phyloP scores from a whole-genome alignment of 2,797 vertebrate species.

The Liparis tanakae region DNA sequence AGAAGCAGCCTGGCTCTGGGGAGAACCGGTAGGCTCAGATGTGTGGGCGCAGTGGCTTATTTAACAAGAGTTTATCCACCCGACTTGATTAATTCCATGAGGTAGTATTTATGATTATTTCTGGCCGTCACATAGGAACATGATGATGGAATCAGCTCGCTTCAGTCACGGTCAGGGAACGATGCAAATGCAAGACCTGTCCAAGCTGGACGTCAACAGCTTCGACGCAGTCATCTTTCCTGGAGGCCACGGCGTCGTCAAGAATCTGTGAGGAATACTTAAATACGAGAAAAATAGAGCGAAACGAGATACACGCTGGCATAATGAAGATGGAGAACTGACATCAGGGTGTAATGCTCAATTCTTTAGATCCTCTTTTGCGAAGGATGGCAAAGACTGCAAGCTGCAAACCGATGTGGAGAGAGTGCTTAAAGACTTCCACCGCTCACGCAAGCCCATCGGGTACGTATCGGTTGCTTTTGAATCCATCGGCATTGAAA shows the following conservation, averaged over 20 bases:
- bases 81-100: constrained; percentile 44
- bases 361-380: constrained; percentile 74
- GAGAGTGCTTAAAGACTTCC: constrained; percentile 82
- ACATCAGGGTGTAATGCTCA: constrained; percentile 2
- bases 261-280: constrained; percentile 78
- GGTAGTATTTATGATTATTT: constrained; percentile 52
- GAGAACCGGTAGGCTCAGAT: constrained; percentile 77
- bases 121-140: constrained; percentile 72
- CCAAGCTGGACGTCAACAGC: constrained; percentile 79
- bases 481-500: neutral
- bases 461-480: constrained; percentile 65
- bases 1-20: constrained; percentile 74
- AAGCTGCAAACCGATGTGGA: constrained; percentile 81
- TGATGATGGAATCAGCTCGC: constrained; percentile 81
- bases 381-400: constrained; percentile 83
- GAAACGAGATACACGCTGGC: neutral
- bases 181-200: constrained; percentile 81
- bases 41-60: neutral
- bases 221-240: constrained; percentile 83
- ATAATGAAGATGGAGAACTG: neutral
- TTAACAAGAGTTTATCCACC: neutral
- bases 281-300: neutral
- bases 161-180: constrained; percentile 79
- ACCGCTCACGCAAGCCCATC: constrained; percentile 79
- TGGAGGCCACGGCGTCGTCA: constrained; percentile 80